Evolutionary conservation across 2,888 invertebrate species (phyloP).

Genomic region (Monopis laevigella): DNA sequence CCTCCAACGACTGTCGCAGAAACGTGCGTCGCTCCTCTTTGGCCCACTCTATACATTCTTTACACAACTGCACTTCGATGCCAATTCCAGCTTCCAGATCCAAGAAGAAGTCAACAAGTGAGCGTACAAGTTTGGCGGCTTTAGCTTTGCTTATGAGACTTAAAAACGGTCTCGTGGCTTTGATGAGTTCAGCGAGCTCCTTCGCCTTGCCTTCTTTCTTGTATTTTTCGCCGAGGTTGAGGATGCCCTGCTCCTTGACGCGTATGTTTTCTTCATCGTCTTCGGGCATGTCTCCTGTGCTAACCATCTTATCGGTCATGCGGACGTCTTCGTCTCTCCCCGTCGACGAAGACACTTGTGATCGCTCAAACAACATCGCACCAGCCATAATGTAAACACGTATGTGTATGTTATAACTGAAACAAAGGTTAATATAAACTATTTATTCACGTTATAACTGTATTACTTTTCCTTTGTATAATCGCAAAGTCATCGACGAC

Average conservation of each 20-base stretch:
- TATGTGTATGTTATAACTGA: slow-evolving; percentile 59
- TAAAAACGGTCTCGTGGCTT: slow-evolving; percentile 94
- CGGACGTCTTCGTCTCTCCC: slow-evolving; percentile 80
- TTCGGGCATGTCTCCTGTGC: slow-evolving; percentile 78
- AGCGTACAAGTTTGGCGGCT: slow-evolving; percentile 97
- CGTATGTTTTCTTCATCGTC: slow-evolving; percentile 92
- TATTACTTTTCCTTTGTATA: slow-evolving; percentile 62
- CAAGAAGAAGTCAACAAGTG: slow-evolving; percentile 96
- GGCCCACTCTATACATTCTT: slow-evolving; percentile 99
- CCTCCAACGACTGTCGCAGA: slow-evolving; percentile 94
- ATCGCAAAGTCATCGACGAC: slow-evolving; percentile 67
- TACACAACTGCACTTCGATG: slow-evolving; percentile 90
- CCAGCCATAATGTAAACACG: slow-evolving; percentile 77
- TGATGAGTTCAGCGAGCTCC: slow-evolving; percentile 91
- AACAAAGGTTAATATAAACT: slow-evolving; percentile 42
- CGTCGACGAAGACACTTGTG: slow-evolving; percentile 78
- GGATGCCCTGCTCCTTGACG: slow-evolving; percentile 92
- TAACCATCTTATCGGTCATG: slow-evolving; percentile 79
- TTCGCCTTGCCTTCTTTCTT: slow-evolving; percentile 95
- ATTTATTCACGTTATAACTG: slow-evolving; percentile 49
- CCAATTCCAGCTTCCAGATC: slow-evolving; percentile 97
- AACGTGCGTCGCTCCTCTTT: slow-evolving; percentile 97
- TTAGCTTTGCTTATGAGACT: slow-evolving; percentile 97
- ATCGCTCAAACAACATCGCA: slow-evolving; percentile 89
- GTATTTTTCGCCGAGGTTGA: slow-evolving; percentile 90